Evolutionary conservation across 2,797 vertebrate genomes (phyloP).

Genomic region (Protonibea diacanthus): DNA sequence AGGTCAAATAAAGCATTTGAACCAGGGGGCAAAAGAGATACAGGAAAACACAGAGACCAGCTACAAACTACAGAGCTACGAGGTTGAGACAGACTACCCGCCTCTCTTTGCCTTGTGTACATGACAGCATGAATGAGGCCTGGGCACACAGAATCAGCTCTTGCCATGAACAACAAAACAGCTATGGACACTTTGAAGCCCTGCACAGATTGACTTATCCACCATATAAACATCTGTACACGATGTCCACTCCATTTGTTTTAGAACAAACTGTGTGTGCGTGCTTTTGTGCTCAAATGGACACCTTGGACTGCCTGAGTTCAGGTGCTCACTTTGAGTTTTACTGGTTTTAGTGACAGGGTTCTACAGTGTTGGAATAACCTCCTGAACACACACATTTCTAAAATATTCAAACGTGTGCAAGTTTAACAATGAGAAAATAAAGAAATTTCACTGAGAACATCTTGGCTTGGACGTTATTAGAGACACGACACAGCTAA

Average conservation of each 20-base stretch:
- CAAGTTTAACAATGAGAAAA: conserved; percentile 1
- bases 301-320: background rate
- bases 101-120: conserved; percentile 40
- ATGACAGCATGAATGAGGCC: conserved; percentile 59
- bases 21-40: conserved; percentile 3
- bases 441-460: background rate
- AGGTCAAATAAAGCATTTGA: background rate
- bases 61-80: conserved; percentile 37
- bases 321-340: conserved; percentile 21
- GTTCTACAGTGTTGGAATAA: conserved; percentile 1
- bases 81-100: conserved; percentile 38
- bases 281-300: too few species aligned
- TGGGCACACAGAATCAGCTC: conserved; percentile 51
- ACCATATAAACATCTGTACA: background rate
- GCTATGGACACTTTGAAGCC: conserved; percentile 71
- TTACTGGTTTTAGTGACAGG: conserved; percentile 3
- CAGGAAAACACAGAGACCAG: conserved; percentile 50
- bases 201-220: conserved; percentile 51
- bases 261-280: background rate
- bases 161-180: conserved; percentile 57
- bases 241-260: background rate
- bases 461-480: background rate
- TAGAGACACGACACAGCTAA: conserved; percentile 19
- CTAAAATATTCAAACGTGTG: background rate
- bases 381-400: conserved; percentile 7